These are phyloP conservation scores for Amazona ochrocephala DNA, from an alignment of 2,797 vertebrate genomes.

Conservation along the genomic window DNA sequence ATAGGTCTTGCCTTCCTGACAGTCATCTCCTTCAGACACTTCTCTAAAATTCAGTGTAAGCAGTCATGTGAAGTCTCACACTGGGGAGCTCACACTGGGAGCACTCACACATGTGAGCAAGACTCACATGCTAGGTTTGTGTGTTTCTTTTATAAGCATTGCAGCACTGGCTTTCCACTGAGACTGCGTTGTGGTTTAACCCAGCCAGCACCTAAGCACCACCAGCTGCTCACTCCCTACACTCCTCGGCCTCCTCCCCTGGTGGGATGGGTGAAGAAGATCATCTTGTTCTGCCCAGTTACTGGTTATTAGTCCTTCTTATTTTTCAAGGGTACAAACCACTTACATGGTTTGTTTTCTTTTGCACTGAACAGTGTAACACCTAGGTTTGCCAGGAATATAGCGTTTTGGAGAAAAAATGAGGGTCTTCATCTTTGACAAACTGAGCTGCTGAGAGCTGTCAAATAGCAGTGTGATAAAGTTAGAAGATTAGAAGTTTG, in stretches of 20 bases:
- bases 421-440: background rate
- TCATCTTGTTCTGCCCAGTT: background rate
- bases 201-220: too few relatives aligned
- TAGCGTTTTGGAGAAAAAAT: background rate
- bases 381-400: background rate
- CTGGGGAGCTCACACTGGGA: background rate
- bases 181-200: background rate
- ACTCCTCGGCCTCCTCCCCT: background rate
- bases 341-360: background rate
- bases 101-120: background rate
- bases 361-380: background rate
- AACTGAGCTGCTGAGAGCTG: background rate
- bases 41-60: background rate
- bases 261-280: background rate
- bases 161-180: rapidly evolving
- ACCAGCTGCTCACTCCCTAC: rapidly evolving
- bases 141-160: background rate
- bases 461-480: background rate
- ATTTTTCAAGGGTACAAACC: background rate
- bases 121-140: background rate
- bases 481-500: background rate
- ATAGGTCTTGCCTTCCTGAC: background rate
- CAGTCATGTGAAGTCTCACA: background rate
- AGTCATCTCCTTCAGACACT: too few relatives aligned
- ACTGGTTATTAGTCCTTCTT: background rate